phyloP scores from a whole-genome alignment of 2,888 invertebrate genomes.

The Leucoma salicis region DNA sequence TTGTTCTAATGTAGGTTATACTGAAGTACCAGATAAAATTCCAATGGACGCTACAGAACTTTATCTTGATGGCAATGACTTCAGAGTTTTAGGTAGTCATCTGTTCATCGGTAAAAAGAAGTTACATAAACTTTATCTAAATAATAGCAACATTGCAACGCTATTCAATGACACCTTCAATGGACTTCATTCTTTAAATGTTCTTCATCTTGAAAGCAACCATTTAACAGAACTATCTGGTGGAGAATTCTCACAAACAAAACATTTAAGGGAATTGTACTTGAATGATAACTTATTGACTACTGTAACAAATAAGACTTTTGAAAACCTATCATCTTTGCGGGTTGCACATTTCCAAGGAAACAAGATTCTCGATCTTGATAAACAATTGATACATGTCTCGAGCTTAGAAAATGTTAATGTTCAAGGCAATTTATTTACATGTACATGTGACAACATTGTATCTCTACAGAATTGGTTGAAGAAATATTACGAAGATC shows the following conservation, averaged over 20 bases:
- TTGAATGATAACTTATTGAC: constrained; percentile 90
- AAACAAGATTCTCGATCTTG: constrained; percentile 88
- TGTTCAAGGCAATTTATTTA: constrained; percentile 89
- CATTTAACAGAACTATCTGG: constrained; percentile 86
- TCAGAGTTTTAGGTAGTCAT: constrained; percentile 88
- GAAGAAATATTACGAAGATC: constrained; percentile 83
- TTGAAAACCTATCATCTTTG: constrained; percentile 86
- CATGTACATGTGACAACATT: constrained; percentile 88
- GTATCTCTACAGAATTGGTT: constrained; percentile 86
- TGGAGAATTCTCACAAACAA: constrained; percentile 90
- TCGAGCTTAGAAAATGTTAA: constrained; percentile 84
- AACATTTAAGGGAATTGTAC: constrained; percentile 89
- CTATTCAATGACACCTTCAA: constrained; percentile 91
- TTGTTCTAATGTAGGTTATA: constrained; percentile 88
- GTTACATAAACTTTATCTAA: constrained; percentile 88
- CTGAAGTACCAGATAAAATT: constrained; percentile 87
- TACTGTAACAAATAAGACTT: constrained; percentile 88
- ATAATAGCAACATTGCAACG: constrained; percentile 87
- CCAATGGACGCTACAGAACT: constrained; percentile 95
- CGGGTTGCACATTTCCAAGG: constrained; percentile 88
- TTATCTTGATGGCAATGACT: constrained; percentile 91
- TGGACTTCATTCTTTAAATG: constrained; percentile 87
- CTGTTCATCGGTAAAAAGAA: constrained; percentile 93
- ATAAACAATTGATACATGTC: constrained; percentile 84
- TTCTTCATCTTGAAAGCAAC: constrained; percentile 90